Evolutionary conservation across 1,140 invertebrate genomes (phyloP), one percentile per base, ranked within the genome.

Genomic region (Heterodera carotae): DNA sequence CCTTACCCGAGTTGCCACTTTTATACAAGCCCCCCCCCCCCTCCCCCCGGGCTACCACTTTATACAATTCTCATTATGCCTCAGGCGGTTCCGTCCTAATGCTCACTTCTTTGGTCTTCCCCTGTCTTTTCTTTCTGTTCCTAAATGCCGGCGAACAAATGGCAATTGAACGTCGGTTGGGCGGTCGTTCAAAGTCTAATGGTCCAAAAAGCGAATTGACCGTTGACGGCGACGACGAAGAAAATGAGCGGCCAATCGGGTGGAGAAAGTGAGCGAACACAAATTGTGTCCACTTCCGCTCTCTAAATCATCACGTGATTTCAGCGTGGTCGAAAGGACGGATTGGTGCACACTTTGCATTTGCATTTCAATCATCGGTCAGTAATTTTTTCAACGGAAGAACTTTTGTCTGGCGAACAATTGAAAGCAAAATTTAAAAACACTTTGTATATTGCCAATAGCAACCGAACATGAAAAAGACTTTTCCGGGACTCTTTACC

Each of bases 71-170:
- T 22, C 48, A 18, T 56, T 66, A 27, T 34, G 15, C 31, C 31
- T 66, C 33, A 0, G 90, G 94, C 0, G 94, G 93, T 0, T 93
- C 93, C 0, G 93, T 93, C 0, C n/a, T 84, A 18, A 81, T 78
- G 60, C 76, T 89, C 12, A 79, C 88, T 59, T 87, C 87, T 2
- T 84, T 89, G 43, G 80, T 90, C 34, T 84, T 88, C 43, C 89
- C 89, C 18, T 80, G 81, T 48, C 59, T 87, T 12, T 88, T 87
- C 76, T 87, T 84, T 72, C 39, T 81, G 25, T 86, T 74, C 73
- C 71, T 88, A 72, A 71, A 71, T 31, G 83, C 80, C 25, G 73
- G 56, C 27, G 76, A 84, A 31, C 69, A 39, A 59, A 76, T 48
- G 53, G 53, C 59, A 7, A 43, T 60, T n/a, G 33, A 66, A 60